Percentiles rank a stretch among this genome's conserved stretches.
Evolutionary conservation across 2,888 invertebrate species (phyloP).

Genomic region (Vesta saturnalis): DNA sequence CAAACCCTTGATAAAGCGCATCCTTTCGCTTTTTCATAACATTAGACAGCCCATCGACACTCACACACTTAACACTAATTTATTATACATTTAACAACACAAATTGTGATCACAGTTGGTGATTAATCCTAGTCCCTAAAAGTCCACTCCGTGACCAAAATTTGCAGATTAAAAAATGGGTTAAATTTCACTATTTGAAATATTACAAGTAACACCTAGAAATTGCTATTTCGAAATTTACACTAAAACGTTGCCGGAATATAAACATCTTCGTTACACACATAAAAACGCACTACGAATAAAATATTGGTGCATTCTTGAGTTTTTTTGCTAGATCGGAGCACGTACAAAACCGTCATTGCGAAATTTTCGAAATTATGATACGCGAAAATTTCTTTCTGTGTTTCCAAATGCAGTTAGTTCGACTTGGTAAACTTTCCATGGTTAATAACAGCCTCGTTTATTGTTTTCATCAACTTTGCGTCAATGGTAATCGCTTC

Average conservation of each 20-base stretch:
- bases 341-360: conserved; percentile 33
- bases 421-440: conserved; percentile 44
- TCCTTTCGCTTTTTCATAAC: conserved; percentile 34
- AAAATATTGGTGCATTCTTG: conserved; percentile 26
- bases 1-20: conserved; percentile 52
- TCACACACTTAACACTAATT: conserved; percentile 34
- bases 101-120: conserved; percentile 40
- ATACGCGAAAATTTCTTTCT: conserved; percentile 43
- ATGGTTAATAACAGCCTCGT: conserved; percentile 38
- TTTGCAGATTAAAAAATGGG: conserved; percentile 18
- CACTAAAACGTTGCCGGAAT: conserved; percentile 25
- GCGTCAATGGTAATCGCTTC: conserved; percentile 17
- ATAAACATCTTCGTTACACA: conserved; percentile 32
- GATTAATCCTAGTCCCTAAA: conserved; percentile 26
- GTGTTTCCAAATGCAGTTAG: conserved; percentile 48
- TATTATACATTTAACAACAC: conserved; percentile 19
- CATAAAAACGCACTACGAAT: conserved; percentile 30
- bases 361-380: conserved; percentile 21
- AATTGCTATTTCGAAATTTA: conserved; percentile 31
- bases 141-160: conserved; percentile 8
- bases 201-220: conserved; percentile 28
- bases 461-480: conserved; percentile 35
- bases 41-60: conserved; percentile 2
- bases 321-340: conserved; percentile 21
- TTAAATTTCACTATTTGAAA: conserved; percentile 27